Conservation (phyloP, 2,113 vertebrate genomes). For the Puma concolor region DNA sequence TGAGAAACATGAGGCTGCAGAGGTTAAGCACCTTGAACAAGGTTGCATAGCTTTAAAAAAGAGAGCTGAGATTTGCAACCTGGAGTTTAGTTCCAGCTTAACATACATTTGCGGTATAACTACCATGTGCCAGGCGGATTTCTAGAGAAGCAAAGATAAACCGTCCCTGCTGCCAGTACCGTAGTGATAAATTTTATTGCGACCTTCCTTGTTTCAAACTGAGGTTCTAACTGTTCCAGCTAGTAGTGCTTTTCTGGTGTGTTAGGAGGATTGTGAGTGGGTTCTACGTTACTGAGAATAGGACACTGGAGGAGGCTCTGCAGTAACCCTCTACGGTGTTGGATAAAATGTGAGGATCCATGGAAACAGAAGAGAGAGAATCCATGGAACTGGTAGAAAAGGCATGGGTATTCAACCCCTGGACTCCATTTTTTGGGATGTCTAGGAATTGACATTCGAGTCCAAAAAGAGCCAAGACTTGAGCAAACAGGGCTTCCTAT, state of each 20-base stretch:
- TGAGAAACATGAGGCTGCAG: background rate
- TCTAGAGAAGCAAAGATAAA: background rate
- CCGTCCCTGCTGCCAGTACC: background rate
- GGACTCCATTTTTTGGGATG: background rate
- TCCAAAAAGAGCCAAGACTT: background rate
- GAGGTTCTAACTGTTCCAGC: background rate
- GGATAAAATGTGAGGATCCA: background rate
- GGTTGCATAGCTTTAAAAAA: background rate
- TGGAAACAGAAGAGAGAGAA: background rate
- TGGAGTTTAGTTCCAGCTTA: background rate
- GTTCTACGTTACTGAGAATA: background rate
- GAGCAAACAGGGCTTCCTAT: background rate
- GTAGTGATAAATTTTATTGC: background rate
- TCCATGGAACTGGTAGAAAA: background rate
- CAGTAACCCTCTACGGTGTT: fast-evolving
- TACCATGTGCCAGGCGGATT: background rate
- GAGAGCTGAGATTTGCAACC: background rate
- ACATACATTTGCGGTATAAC: background rate
- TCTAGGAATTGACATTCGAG: background rate
- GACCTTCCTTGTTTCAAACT: background rate
- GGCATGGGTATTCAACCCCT: background rate
- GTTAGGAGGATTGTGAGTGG: background rate
- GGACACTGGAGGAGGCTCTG: background rate
- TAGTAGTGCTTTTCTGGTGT: background rate
- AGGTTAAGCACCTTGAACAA: background rate